Evolutionary conservation across 1,140 invertebrate species (phyloP), one percentile per base, ranked within the genome.

Genomic region (Papilio polytes): DNA sequence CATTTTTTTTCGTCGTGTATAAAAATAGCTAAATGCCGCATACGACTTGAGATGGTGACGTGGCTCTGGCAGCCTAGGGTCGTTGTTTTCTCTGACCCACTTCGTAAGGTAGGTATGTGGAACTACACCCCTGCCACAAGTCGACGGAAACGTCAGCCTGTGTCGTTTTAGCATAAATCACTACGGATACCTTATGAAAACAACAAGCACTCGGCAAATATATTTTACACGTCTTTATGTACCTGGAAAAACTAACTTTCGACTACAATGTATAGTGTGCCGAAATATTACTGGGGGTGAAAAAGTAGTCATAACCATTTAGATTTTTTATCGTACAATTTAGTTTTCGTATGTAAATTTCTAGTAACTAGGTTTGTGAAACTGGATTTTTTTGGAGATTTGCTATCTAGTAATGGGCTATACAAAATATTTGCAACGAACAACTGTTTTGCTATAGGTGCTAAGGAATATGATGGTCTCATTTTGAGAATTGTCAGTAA

Each of bases 71-170:
- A 36, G 31, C 26, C 74, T 18, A 78, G 76, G 76, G 77, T 78
- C 77, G 77, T 78, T 78, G 56, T 78, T 78, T 78, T 66, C 77
- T 12, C 59, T 78, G 77, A 78, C 77, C 77, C 56, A 78, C 77
- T 66, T 78, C 77, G 44, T 26, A 78, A 15, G 20, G 77, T 22
- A 15, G 20, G 77, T 22, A 78, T 66, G 77, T 48, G 77, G 44
- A 46, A 66, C 77, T 66, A 66, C 56, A 22, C 77, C 77, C 56
- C 51, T 78, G 53, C 53, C 56, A 59, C 53, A 78, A 53, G 76
- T 78, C 48, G n/a, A 46, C 77, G 77, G 77, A 78, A 78, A 78
- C 46, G 77, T 78, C 59, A 78, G 41, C 26, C 13, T 66, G 44
- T 44, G 53, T 78, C 59, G 59, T 44, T 78, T 41, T 41, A 26